Base-by-base conservation (phyloP, 2,797 vertebrate genomes). In the Graptemys geographica region DNA sequence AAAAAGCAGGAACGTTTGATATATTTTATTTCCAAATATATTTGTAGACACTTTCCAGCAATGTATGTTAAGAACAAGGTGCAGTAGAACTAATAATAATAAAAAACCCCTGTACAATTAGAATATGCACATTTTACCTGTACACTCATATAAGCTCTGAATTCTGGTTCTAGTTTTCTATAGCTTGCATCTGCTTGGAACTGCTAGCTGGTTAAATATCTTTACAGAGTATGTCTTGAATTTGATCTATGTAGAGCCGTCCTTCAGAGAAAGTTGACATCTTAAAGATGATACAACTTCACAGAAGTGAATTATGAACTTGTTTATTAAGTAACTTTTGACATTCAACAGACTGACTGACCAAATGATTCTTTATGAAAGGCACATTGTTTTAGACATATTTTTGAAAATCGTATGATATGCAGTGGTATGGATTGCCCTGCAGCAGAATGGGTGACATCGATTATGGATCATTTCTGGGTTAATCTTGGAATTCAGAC, bases 281-380 rank as follows among this genome's bases (percentile, higher is more conserved):
- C 52, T 79, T 95, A 81, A 94, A 92, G 88, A 94, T 47, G 8
- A 41, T 41, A 41, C 41, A 41, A 41, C 1, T 1, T 49, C 88
- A 89, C 81, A 91, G 88, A 72, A 33, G 56, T 96, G 82, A 96
- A 79, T 95, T 97, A 94, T 56, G 91, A 95, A 84, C n/a, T 83
- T 53, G 12, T 33, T 95, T 92, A 96, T 95, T 94, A 97, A 94
- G 51, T 57, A 83, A 16, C 79, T 95, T 49, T 94, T 41, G 12
- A 76, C 41, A 87, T 72, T 72, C 80, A 84, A 93, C 28, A 33
- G 41, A 93, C 69, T 83, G 94, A 57, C 69, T 83, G 94, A 57
- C 25, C 92, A 86, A 87, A 89, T 81, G 85, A 89, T 92, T 52
- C 3, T 88, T 47, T 82, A 81, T 91, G 91, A 97, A 97, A 96